Percentiles rank a stretch among this genome's conserved stretches.
These are phyloP conservation scores for Rhegmatorhina hoffmannsi DNA, from an alignment of 2,113 vertebrate genomes.

Conservation along the genomic window DNA sequence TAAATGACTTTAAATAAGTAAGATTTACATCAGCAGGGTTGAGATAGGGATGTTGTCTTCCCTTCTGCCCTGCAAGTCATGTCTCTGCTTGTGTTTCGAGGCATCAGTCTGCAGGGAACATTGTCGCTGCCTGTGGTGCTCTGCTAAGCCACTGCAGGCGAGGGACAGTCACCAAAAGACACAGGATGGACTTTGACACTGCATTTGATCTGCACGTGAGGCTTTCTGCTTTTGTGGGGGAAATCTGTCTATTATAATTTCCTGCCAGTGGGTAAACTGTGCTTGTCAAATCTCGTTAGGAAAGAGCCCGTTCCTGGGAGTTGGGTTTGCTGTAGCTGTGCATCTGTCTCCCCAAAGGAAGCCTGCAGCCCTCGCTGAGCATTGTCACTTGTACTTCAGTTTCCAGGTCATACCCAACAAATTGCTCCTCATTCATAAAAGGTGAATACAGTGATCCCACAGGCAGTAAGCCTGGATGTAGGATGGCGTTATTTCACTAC, in stretches of 20 bases:
- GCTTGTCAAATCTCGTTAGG: slow-evolving; percentile 46
- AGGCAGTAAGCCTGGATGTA: not conserved
- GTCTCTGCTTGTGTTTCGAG: not conserved
- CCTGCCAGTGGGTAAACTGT: slow-evolving; percentile 2
- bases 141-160: not conserved
- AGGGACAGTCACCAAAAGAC: not conserved
- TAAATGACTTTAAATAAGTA: not conserved
- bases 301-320: not conserved
- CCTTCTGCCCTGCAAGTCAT: not conserved
- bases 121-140: not conserved
- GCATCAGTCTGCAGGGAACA: not conserved
- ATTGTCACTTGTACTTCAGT: not conserved
- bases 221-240: not conserved
- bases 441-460: not conserved
- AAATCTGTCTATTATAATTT: slow-evolving; percentile 19
- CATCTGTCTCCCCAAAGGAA: not conserved
- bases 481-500: not conserved
- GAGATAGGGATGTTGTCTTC: not conserved
- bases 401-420: not conserved
- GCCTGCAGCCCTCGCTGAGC: not conserved
- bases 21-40: not conserved
- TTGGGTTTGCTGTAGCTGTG: not conserved
- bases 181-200: not conserved
- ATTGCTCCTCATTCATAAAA: not conserved
- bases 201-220: not conserved